Conservation (phyloP, 2,888 invertebrate genomes). For the Agelastica alni region DNA sequence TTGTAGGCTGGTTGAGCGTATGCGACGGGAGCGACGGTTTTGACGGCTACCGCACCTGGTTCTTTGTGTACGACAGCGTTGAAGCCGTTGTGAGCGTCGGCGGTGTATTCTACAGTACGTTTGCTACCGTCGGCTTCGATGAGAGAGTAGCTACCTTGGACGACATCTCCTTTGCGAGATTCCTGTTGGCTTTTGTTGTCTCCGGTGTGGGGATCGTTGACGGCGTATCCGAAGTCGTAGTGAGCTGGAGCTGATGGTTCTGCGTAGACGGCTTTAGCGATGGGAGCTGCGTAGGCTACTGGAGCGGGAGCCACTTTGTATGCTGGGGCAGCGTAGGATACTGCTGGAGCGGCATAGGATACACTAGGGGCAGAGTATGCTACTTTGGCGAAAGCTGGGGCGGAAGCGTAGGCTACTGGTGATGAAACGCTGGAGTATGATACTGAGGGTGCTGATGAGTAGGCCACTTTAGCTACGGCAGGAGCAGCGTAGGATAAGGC, state of each 20-base stretch:
- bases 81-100: constrained; percentile 61
- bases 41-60: constrained; percentile 46
- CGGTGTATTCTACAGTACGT: constrained; percentile 60
- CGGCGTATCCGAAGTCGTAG: constrained; percentile 45
- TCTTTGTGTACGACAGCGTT: constrained; percentile 60
- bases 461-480: constrained; percentile 35
- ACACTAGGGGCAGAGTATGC: constrained; percentile 35
- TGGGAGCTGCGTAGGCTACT: constrained; percentile 43
- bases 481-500: constrained; percentile 26
- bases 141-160: constrained; percentile 60
- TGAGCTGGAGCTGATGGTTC: constrained; percentile 43
- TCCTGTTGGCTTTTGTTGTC: constrained; percentile 61
- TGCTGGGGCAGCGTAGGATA: constrained; percentile 44
- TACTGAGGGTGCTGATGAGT: constrained; percentile 44
- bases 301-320: constrained; percentile 50
- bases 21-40: constrained; percentile 36
- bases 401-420: constrained; percentile 42
- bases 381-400: constrained; percentile 37
- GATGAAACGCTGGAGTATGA: constrained; percentile 53
- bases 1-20: constrained; percentile 31
- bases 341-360: constrained; percentile 54
- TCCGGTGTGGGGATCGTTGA: constrained; percentile 53
- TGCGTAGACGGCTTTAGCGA: constrained; percentile 38
- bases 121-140: constrained; percentile 61
- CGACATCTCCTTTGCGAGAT: constrained; percentile 59